Percentiles rank a stretch among this genome's conserved stretches.
Evolutionary conservation across 2,797 vertebrate genomes (phyloP).

Genomic region (Sebastes oblongus): DNA sequence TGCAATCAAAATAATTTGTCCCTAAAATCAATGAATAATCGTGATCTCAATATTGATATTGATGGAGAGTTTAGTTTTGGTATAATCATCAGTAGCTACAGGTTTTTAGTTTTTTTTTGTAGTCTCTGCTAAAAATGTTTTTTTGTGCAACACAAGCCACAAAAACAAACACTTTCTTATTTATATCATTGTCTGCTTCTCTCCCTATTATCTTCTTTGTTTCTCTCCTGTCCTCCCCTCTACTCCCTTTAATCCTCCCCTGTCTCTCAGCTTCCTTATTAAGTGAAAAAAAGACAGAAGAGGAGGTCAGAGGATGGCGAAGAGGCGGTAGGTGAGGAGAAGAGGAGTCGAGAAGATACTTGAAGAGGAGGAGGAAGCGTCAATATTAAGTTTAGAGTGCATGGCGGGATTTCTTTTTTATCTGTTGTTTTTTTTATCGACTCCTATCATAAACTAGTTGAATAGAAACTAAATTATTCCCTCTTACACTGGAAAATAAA

Average conservation of each 20-base stretch:
- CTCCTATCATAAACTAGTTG: slow-evolving; percentile 17
- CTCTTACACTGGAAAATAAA: slow-evolving; percentile 64
- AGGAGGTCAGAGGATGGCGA: slow-evolving; percentile 27
- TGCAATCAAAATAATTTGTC: too few species aligned
- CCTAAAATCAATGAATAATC: too few species aligned
- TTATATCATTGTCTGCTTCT: neutral
- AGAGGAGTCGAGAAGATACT: slow-evolving; percentile 40
- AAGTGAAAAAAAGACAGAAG: slow-evolving; percentile 55
- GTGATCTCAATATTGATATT: too few species aligned
- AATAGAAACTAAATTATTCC: slow-evolving; percentile 39
- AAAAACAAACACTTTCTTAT: neutral
- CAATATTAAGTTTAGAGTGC: slow-evolving; percentile 33
- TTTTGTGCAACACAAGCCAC: neutral
- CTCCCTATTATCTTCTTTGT: neutral
- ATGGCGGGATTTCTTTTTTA: slow-evolving; percentile 24
- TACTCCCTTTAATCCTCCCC: slow-evolving; percentile 6
- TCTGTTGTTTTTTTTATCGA: slow-evolving; percentile 15
- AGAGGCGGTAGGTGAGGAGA: slow-evolving; percentile 10
- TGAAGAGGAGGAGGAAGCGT: slow-evolving; percentile 54
- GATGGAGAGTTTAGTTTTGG: neutral
- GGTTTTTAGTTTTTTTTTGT: neutral
- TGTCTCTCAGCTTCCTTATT: slow-evolving; percentile 73
- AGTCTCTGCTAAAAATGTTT: neutral
- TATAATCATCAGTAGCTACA: neutral
- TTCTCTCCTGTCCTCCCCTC: neutral